These are phyloP conservation scores for Stenoptilia bipunctidactyla DNA, from an alignment of 2,888 invertebrate genomes.

Conservation along the genomic window DNA sequence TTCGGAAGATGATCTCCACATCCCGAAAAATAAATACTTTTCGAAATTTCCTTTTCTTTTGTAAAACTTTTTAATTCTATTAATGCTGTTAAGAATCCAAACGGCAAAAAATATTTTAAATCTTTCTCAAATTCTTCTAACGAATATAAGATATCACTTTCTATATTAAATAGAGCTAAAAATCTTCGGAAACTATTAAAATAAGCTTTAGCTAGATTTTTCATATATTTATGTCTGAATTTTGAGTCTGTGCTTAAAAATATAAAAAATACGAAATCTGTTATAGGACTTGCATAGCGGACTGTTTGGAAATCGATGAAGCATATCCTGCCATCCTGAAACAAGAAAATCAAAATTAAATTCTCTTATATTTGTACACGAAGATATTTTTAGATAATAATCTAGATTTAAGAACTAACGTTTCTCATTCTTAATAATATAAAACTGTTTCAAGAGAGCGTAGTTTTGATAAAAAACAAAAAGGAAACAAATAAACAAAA, in stretches of 20 bases:
- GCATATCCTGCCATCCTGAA: slow-evolving; percentile 27
- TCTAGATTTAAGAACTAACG: no score
- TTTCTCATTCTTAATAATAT: no score
- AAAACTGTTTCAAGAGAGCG: no score
- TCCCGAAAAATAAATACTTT: slow-evolving; percentile 20
- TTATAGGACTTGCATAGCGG: slow-evolving; percentile 44
- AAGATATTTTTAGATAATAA: no score
- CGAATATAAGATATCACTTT: slow-evolving; percentile 30
- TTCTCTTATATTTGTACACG: no score
- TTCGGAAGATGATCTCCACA: slow-evolving; percentile 15
- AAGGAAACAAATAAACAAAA: no score
- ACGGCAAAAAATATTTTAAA: slow-evolving; percentile 30
- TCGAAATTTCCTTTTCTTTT: slow-evolving; percentile 26
- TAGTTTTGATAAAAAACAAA: no score
- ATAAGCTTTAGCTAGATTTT: slow-evolving; percentile 30
- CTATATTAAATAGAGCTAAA: slow-evolving; percentile 30
- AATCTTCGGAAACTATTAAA: slow-evolving; percentile 33
- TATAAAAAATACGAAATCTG: slow-evolving; percentile 43
- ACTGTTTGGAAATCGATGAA: slow-evolving; percentile 54
- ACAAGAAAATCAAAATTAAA: no score
- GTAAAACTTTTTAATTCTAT: slow-evolving; percentile 34
- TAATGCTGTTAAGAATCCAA: slow-evolving; percentile 41
- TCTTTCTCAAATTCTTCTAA: slow-evolving; percentile 32
- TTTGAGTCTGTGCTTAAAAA: slow-evolving; percentile 42
- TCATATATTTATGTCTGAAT: slow-evolving; percentile 37